Evolutionary conservation across 2,888 invertebrate species (phyloP).

Genomic region (Epinotia bilunana): DNA sequence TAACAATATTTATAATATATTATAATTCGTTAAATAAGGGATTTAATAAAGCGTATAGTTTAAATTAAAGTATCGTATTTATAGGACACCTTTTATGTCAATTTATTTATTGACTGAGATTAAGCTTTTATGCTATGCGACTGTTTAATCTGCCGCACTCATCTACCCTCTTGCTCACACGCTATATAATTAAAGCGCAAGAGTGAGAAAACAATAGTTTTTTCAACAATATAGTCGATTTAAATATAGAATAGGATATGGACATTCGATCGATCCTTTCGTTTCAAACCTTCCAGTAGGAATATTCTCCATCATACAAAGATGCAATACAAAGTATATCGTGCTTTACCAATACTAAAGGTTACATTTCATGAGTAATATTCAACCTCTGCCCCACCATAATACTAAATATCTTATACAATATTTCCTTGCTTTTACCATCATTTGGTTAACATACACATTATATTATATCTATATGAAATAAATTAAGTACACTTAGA

Average conservation of each 20-base stretch:
- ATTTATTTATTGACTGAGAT: constrained; percentile 3
- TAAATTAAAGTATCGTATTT: constrained; percentile 23
- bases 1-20: constrained; percentile 40
- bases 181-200: background rate
- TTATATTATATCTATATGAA: constrained; percentile 20
- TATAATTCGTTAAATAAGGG: constrained; percentile 62
- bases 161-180: background rate
- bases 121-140: background rate
- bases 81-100: constrained; percentile 15
- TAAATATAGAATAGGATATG: constrained; percentile 61
- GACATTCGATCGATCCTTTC: constrained; percentile 58
- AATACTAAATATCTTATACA: constrained; percentile 31
- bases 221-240: constrained; percentile 3
- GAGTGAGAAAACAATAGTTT: background rate
- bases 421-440: constrained; percentile 42
- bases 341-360: constrained; percentile 11
- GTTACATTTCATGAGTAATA: constrained; percentile 19
- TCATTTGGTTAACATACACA: constrained; percentile 11
- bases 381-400: constrained; percentile 1
- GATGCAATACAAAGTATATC: constrained; percentile 12
- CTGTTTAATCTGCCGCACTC: background rate
- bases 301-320: constrained; percentile 26
- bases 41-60: constrained; percentile 65
- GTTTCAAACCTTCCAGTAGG: constrained; percentile 47
- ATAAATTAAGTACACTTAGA: constrained; percentile 43